These are phyloP conservation scores for Drosophila guanche DNA, from an alignment of 1,140 invertebrate genomes.

Conservation along the genomic window DNA sequence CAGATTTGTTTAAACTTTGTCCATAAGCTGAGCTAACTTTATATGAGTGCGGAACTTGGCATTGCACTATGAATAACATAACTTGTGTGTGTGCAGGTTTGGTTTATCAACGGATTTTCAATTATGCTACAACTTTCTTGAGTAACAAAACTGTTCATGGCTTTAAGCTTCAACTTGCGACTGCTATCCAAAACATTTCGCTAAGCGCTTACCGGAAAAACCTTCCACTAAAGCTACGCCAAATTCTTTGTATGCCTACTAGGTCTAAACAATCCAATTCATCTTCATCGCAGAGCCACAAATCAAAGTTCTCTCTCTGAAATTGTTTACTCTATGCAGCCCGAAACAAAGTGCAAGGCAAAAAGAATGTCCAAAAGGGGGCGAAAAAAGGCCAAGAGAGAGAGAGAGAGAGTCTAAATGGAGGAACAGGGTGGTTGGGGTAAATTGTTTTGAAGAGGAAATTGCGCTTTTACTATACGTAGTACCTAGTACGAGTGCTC, in stretches of 20 bases:
- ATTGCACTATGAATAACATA: too few species aligned
- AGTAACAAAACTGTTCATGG: too few species aligned
- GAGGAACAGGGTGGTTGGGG: too few species aligned
- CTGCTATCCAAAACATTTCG: neutral
- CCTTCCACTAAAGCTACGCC: conserved; percentile 16
- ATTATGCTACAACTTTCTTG: too few species aligned
- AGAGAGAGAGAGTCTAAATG: conserved; percentile 4
- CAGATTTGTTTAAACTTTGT: conserved; percentile 56
- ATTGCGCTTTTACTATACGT: conserved; percentile 65
- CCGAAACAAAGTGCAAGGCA: neutral
- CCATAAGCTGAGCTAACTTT: conserved; percentile 37
- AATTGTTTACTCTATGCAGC: conserved; percentile 27
- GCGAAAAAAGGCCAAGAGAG: neutral
- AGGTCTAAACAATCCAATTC: conserved; percentile 15
- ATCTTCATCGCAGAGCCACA: conserved; percentile 40
- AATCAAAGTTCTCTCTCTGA: conserved; percentile 38
- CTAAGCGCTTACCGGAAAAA: conserved; percentile 22
- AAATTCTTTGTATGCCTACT: conserved; percentile 21
- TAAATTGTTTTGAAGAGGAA: conserved; percentile 49
- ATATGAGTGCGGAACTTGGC: conserved; percentile 17
- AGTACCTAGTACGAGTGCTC: conserved; percentile 1
- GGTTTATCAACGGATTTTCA: too few species aligned
- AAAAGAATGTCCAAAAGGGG: neutral
- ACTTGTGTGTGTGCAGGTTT: too few species aligned
- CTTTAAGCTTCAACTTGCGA: too few species aligned